These are phyloP conservation scores for Coptodon rendalli DNA, from an alignment of 2,113 vertebrate genomes.

Conservation along the genomic window DNA sequence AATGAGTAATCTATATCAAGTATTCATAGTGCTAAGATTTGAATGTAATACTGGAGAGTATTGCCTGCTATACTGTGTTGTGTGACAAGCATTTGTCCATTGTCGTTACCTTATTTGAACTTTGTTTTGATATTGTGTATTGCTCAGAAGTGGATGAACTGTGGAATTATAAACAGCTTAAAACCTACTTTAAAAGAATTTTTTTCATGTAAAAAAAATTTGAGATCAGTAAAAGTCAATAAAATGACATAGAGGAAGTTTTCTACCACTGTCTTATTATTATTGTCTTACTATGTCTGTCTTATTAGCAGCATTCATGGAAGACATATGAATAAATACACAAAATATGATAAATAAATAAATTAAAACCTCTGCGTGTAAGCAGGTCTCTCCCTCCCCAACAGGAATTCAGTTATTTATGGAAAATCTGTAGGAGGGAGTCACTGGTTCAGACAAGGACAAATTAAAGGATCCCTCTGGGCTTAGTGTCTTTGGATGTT, in stretches of 20 bases:
- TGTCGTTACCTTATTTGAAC: not conserved
- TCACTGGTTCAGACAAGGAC: slow-evolving; percentile 26
- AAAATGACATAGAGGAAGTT: not conserved
- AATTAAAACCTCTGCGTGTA: not conserved
- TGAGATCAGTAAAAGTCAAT: not conserved
- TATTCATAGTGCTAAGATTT: not conserved
- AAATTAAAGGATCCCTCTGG: slow-evolving; percentile 35
- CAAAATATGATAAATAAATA: not conserved
- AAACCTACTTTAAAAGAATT: not conserved
- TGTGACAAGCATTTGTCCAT: not conserved
- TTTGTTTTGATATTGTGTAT: not conserved
- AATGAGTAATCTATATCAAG: not conserved
- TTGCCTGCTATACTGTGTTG: not conserved
- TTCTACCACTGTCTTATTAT: not conserved
- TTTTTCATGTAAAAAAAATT: not conserved
- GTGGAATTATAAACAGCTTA: not conserved
- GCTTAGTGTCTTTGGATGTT: slow-evolving; percentile 18
- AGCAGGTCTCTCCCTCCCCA: not conserved
- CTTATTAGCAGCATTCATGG: not conserved
- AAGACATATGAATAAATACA: not conserved
- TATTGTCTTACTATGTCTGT: too few species aligned
- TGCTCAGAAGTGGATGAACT: not conserved
- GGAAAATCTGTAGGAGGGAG: slow-evolving; percentile 5
- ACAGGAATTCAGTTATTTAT: slow-evolving; percentile 32
- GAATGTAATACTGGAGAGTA: not conserved